Conservation (phyloP, 1,140 invertebrate genomes). For the Anagrus nilaparvatae region DNA sequence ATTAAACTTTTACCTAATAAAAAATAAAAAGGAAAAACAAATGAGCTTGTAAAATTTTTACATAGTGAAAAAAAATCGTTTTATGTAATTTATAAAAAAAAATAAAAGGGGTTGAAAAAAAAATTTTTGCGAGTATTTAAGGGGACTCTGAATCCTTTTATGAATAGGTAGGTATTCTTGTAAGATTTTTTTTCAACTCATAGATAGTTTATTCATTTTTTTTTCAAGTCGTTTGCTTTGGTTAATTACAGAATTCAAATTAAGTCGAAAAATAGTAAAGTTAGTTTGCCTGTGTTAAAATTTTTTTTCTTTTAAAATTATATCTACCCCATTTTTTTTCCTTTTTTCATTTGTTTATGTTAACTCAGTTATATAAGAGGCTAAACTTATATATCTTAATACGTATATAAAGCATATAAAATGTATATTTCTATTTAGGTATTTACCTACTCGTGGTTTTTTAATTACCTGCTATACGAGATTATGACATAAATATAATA, state of each 20-base stretch:
- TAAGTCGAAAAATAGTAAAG: conserved; percentile 42
- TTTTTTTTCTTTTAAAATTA: no score
- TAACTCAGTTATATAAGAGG: no score
- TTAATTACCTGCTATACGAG: conserved; percentile 38
- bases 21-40: no score
- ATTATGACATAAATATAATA: conserved; percentile 10
- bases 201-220: not conserved
- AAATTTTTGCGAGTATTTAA: conserved; percentile 40
- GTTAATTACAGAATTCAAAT: conserved; percentile 46
- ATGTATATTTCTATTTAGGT: no score
- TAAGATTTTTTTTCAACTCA: conserved; percentile 8
- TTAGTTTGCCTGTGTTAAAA: conserved; percentile 34
- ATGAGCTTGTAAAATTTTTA: no score
- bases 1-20: no score
- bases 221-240: conserved; percentile 25
- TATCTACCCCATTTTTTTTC: no score
- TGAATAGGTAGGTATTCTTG: conserved; percentile 21
- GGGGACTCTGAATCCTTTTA: conserved; percentile 31
- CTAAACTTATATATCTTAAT: no score
- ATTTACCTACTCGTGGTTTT: conserved; percentile 44
- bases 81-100: not conserved
- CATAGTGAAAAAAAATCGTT: no score
- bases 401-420: no score
- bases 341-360: no score
- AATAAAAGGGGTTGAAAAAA: conserved; percentile 20